Percentiles rank a stretch among this genome's conserved stretches.
Evolutionary conservation across 2,888 invertebrate species (phyloP).

Genomic region (Calameuta idolon): DNA sequence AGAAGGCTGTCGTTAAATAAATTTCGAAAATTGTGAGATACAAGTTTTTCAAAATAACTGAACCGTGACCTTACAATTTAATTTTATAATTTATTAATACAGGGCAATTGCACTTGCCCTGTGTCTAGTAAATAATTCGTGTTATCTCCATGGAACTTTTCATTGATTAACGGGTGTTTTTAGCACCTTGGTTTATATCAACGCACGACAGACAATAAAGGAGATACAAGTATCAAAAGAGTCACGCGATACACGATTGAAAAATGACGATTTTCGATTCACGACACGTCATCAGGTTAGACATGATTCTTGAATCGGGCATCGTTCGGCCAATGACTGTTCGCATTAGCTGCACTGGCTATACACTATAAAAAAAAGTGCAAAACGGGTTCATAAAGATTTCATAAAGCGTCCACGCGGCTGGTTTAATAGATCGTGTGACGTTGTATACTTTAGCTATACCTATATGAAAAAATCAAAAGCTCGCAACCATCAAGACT

Average conservation of each 20-base stretch:
- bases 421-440: background rate
- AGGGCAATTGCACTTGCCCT: background rate
- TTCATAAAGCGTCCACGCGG: slow-evolving; percentile 14
- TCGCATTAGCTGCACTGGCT: slow-evolving; percentile 17
- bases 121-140: background rate
- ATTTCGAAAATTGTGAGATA: background rate
- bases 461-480: slow-evolving; percentile 29
- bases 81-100: background rate
- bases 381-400: slow-evolving; percentile 41
- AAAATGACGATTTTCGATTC: background rate
- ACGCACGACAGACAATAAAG: slow-evolving; percentile 56
- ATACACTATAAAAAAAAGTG: slow-evolving; percentile 29
- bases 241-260: background rate
- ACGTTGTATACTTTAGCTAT: background rate
- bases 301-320: background rate
- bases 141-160: background rate
- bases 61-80: no score
- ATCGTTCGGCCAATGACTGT: background rate
- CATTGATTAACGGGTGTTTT: background rate
- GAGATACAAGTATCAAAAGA: slow-evolving; percentile 51
- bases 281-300: background rate
- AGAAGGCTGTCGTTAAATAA: background rate
- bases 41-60: no score
- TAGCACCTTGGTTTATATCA: slow-evolving; percentile 35
- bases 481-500: slow-evolving; percentile 19